Base-by-base conservation (phyloP, 1,140 invertebrate species). In the Limonius californicus region DNA sequence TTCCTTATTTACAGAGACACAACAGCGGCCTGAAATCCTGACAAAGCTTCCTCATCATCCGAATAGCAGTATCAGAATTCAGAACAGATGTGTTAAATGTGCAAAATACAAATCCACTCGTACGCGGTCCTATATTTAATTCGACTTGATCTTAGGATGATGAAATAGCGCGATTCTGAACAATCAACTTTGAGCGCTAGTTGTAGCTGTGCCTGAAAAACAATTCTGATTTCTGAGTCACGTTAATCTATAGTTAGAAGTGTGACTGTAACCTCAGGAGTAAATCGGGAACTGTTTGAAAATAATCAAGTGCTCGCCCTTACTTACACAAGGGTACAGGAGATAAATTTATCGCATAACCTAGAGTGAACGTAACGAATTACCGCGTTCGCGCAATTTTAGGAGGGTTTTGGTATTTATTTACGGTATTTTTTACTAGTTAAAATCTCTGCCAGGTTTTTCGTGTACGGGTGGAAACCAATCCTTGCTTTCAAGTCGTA, bases 181-280 rank as follows among this genome's bases (percentile, higher is more conserved):
- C 35, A 39, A 39, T 39, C 35, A 14, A 39, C 2, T n/a, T 27
- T 39, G 35, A 39, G 11, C n/a, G n/a, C 14, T 50, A 18, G 12
- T 45, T 21, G 3, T 4, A 50, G 15, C 2, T 50, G 45, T n/a
- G n/a, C 14, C 54, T 32, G 21, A 35, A 55, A 35, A 55, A 30
- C 50, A 42, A 61, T 50, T 61, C 53, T 39, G 50, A 61, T 61
- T 61, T 43, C 47, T 61, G 59, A 61, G 53, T 61, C 59, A 61
- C 53, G 39, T 54, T 27, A 23, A 20, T 61, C 47, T 61, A 61
- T 54, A 61, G 47, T 61, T 61, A 61, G 59, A 61, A 14, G 45
- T 32, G 54, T 30, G 54, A 30, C 54, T 35, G 12, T 55, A 55
- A 55, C 54, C 54, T 55, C 54, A 30, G 54, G 15, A 18, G 54